These are phyloP conservation scores for Eulemur rubriventer DNA, from an alignment of 2,797 vertebrate genomes.

Conservation along the genomic window DNA sequence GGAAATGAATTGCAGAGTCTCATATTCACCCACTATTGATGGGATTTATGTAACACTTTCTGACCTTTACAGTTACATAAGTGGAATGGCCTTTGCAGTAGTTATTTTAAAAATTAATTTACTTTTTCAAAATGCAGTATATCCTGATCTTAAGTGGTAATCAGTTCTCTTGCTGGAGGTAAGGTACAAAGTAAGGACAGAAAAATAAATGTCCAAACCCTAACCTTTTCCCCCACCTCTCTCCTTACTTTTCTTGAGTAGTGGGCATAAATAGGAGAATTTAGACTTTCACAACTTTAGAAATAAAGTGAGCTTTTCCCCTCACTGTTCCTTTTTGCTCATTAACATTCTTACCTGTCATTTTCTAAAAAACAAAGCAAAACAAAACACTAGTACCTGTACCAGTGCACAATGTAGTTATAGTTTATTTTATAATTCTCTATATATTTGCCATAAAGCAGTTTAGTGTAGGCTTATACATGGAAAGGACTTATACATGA, in stretches of 20 bases:
- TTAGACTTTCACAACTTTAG: background rate
- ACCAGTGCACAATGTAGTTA: background rate
- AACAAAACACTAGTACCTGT: background rate
- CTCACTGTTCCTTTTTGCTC: background rate
- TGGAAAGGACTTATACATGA: background rate
- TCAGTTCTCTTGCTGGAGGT: background rate
- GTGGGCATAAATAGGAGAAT: background rate
- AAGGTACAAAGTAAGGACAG: background rate
- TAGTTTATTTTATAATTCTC: background rate
- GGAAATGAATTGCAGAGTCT: slow-evolving; percentile 10
- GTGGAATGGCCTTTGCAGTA: background rate
- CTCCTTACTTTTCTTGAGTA: background rate
- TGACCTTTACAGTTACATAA: background rate
- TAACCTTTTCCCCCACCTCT: background rate
- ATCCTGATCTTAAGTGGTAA: background rate
- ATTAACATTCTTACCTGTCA: slow-evolving; percentile 21
- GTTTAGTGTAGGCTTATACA: background rate
- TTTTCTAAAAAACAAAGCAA: slow-evolving; percentile 36
- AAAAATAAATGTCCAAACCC: background rate
- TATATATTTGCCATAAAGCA: background rate
- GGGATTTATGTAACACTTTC: background rate
- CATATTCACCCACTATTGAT: background rate
- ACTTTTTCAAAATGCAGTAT: background rate
- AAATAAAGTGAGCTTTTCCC: background rate
- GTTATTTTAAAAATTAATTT: slow-evolving; percentile 22